A percentile compares a stretch with the other conserved stretches of the same genome.
Conservation (phyloP, 1,140 invertebrate species). For the Sarcophaga peregrina region DNA sequence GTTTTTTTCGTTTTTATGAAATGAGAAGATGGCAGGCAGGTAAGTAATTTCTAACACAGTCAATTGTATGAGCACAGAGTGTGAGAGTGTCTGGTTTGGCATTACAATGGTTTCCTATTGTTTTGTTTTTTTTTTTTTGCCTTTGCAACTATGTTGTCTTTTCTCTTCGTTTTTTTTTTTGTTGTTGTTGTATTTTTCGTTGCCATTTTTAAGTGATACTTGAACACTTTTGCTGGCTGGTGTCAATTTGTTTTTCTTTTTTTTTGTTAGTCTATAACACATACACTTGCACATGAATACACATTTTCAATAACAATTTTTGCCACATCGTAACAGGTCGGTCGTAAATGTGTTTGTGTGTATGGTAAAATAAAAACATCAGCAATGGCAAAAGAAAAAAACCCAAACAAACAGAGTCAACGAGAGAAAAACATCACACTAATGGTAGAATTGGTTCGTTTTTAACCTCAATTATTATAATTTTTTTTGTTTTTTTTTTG, state of each 20-base stretch:
- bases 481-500: neutral
- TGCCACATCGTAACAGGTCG: neutral
- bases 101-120: neutral
- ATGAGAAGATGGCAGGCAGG: neutral
- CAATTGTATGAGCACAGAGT: neutral
- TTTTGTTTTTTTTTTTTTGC: neutral
- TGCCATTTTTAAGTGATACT: conserved; percentile 27
- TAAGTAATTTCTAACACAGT: conserved; percentile 7
- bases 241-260: conserved; percentile 6
- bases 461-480: neutral
- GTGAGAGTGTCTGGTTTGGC: neutral
- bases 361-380: too few species aligned
- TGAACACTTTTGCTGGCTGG: conserved; percentile 25
- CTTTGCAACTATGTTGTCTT: neutral
- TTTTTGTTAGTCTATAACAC: too few species aligned
- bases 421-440: neutral
- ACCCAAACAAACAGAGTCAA: neutral
- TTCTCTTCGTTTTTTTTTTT: neutral
- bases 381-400: neutral
- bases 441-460: neutral
- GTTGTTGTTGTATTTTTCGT: neutral
- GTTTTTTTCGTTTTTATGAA: neutral
- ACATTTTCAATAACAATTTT: conserved; percentile 7
- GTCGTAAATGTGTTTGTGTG: too few species aligned
- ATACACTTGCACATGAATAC: conserved; percentile 18